Evolutionary conservation across 2,113 vertebrate species (phyloP).

Genomic region (Python bivittatus): DNA sequence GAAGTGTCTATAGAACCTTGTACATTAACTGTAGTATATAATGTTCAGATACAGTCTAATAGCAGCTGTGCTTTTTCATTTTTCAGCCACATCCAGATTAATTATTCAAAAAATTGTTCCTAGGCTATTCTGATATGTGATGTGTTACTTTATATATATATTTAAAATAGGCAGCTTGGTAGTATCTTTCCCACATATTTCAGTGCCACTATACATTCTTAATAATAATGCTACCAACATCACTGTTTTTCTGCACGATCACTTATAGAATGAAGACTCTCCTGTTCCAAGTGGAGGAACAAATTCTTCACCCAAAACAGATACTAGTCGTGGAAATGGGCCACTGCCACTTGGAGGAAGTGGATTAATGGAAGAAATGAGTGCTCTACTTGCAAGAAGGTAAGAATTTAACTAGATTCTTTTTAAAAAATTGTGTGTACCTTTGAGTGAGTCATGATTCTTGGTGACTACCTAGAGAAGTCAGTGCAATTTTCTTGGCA

Average conservation of each 20-base stretch:
- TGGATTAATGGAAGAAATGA: constrained; percentile 99
- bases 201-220: neutral
- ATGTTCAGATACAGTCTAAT: neutral
- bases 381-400: constrained; percentile 97
- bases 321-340: constrained; percentile 88
- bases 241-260: constrained; percentile 50
- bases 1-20: neutral
- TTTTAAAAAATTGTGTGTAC: neutral
- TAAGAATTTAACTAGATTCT: constrained; percentile 55
- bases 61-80: neutral
- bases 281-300: constrained; percentile 74
- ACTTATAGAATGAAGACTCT: constrained; percentile 83
- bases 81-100: neutral
- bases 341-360: constrained; percentile 86
- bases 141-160: neutral
- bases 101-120: neutral
- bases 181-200: no score
- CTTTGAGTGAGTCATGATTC: neutral
- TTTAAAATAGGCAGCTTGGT: neutral
- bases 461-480: neutral
- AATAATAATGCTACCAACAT: constrained; percentile 7
- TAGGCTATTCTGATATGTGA: neutral
- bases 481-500: neutral
- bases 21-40: no score
- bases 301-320: constrained; percentile 81